Conservation (phyloP, 2,113 vertebrate species). For the Pomatostomus ruficeps region DNA sequence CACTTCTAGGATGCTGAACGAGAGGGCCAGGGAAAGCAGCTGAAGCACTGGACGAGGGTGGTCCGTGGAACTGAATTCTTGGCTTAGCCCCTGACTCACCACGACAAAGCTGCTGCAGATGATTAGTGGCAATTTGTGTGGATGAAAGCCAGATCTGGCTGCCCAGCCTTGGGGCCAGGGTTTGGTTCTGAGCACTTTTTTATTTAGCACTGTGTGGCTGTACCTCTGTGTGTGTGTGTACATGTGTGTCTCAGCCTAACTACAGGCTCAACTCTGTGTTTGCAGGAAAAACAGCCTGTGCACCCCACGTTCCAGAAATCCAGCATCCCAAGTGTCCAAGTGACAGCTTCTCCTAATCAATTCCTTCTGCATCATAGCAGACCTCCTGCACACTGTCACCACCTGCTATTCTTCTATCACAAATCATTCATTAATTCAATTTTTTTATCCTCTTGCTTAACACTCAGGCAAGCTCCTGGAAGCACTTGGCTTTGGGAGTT, state of each 20-base stretch:
- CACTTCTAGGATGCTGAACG: not conserved
- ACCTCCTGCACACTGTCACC: not conserved
- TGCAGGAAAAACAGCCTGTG: not conserved
- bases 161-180: not conserved
- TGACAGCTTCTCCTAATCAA: not conserved
- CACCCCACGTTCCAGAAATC: not conserved
- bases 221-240: not conserved
- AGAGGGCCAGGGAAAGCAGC: not conserved
- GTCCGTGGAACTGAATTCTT: not conserved
- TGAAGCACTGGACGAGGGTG: not conserved
- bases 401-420: not conserved
- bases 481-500: not conserved
- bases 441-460: not conserved
- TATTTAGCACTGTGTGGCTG: not conserved
- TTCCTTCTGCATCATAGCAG: not conserved
- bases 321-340: not conserved
- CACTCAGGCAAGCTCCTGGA: not conserved
- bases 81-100: not conserved
- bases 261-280: not conserved
- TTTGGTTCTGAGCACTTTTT: not conserved
- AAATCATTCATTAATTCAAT: not conserved
- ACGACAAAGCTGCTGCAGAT: not conserved
- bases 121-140: not conserved
- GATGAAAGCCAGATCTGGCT: not conserved
- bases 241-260: not conserved